Evolutionary conservation across 2,797 vertebrate species (phyloP).

Genomic region (Hoplostethus mediterraneus): DNA sequence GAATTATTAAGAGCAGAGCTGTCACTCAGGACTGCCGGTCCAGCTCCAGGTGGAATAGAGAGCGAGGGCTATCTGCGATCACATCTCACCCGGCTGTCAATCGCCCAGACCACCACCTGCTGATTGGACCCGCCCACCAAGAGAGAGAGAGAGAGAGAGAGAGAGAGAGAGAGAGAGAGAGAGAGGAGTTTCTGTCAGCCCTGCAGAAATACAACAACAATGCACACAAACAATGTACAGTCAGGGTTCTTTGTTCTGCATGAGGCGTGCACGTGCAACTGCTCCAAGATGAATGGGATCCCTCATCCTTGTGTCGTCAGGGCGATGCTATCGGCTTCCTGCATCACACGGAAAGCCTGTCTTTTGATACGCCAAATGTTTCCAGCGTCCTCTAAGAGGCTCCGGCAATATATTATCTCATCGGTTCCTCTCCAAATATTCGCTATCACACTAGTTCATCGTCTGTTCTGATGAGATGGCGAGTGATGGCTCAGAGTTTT

Average conservation of each 20-base stretch:
- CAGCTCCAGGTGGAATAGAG: conserved; percentile 80
- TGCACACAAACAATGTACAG: background rate
- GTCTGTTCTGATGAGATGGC: conserved; percentile 34
- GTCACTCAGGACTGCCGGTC: conserved; percentile 84
- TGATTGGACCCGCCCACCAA: conserved; percentile 64
- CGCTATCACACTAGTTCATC: background rate
- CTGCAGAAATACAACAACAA: conserved; percentile 25
- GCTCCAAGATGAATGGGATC: conserved; percentile 33
- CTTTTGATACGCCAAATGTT: conserved; percentile 55
- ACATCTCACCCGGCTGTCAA: conserved; percentile 78
- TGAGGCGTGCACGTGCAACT: conserved; percentile 15
- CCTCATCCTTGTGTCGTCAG: conserved; percentile 32
- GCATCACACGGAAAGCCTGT: conserved; percentile 16
- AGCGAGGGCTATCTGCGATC: conserved; percentile 74
- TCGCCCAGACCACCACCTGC: conserved; percentile 70
- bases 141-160: background rate
- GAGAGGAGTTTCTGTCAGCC: conserved; percentile 36
- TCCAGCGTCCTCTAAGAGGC: conserved; percentile 15
- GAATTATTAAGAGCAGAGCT: conserved; percentile 92
- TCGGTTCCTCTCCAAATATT: conserved; percentile 31
- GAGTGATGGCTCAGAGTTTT: conserved; percentile 21
- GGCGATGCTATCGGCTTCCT: conserved; percentile 13
- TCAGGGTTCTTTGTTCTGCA: background rate
- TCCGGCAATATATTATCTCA: conserved; percentile 41
- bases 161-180: conserved; percentile 8